Conservation (phyloP, 2,113 vertebrate genomes). For the Albula glossodonta region DNA sequence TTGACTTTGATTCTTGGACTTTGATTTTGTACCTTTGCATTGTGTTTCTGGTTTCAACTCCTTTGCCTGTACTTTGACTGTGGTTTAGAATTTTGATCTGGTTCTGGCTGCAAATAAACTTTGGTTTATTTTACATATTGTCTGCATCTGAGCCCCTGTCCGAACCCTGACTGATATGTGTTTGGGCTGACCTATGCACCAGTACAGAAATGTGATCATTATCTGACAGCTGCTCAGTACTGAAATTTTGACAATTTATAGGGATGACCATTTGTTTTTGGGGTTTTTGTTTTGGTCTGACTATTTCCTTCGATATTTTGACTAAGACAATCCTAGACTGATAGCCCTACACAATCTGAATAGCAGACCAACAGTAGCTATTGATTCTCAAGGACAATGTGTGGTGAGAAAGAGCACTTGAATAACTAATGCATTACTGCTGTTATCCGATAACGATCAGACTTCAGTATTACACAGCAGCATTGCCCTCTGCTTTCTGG, state of each 20-base stretch:
- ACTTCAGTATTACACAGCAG: background rate
- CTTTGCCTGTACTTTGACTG: no score
- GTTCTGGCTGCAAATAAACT: no score
- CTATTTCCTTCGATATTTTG: background rate
- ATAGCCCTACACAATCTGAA: no score
- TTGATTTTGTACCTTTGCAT: no score
- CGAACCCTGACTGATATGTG: background rate
- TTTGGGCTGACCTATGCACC: background rate
- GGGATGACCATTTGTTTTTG: background rate
- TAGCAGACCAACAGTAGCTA: no score
- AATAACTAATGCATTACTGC: background rate
- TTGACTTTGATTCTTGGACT: no score
- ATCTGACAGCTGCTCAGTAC: background rate
- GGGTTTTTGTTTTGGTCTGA: background rate
- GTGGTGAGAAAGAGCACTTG: background rate
- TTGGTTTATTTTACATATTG: no score
- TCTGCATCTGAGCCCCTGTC: no score
- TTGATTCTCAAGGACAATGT: no score
- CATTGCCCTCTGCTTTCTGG: background rate
- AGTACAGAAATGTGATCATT: background rate
- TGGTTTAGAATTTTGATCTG: no score
- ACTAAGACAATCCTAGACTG: no score
- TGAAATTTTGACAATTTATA: background rate
- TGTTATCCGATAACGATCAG: background rate
- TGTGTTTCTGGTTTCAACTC: no score